These are phyloP conservation scores for Reticulitermes speratus DNA, from an alignment of 1,140 invertebrate genomes.

Conservation along the genomic window DNA sequence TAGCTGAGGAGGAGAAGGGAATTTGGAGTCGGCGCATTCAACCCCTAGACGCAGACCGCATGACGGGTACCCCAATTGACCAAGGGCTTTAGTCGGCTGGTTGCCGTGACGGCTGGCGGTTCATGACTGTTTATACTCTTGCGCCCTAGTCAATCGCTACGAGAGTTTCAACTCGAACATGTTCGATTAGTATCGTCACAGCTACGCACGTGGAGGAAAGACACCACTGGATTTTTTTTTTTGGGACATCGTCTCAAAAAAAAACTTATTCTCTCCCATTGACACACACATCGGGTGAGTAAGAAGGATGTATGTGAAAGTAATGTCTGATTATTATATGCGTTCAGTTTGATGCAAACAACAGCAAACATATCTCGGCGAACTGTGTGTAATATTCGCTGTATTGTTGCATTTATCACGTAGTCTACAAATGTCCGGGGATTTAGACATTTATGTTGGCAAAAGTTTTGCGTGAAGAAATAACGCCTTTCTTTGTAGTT, in stretches of 20 bases:
- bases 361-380: too few species aligned
- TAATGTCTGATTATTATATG: too few species aligned
- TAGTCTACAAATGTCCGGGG: too few species aligned
- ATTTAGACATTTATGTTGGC: too few species aligned
- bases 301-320: neutral
- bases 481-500: too few species aligned
- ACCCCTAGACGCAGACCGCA: neutral
- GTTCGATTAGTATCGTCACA: too few species aligned
- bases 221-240: neutral
- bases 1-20: neutral
- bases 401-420: too few species aligned
- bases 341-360: too few species aligned
- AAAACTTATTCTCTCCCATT: neutral
- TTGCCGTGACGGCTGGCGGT: neutral
- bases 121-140: neutral
- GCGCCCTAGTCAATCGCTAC: neutral
- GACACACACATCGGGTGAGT: conserved; percentile 5
- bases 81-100: neutral
- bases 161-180: neutral
- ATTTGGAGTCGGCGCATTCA: neutral
- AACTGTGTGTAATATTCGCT: too few species aligned
- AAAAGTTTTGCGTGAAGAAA: too few species aligned
- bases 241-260: neutral
- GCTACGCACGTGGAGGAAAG: too few species aligned
- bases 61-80: neutral